A percentile compares a stretch with the other conserved stretches of the same genome.
These are phyloP conservation scores for Setipinna tenuifilis DNA, from an alignment of 2,797 vertebrate species.

Conservation along the genomic window DNA sequence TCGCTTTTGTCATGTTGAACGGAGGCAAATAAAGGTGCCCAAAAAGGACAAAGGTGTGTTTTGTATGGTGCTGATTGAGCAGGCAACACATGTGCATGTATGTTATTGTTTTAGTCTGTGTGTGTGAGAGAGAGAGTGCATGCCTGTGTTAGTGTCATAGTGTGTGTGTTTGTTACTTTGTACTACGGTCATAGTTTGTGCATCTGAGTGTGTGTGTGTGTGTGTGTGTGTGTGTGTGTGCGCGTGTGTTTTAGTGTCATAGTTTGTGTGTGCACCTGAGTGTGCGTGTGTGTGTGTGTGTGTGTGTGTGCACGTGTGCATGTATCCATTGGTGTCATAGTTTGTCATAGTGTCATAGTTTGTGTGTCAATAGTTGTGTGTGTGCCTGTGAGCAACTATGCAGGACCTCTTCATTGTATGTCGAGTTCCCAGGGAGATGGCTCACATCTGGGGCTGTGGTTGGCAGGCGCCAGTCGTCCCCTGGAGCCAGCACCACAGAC, in stretches of 20 bases:
- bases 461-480: conserved; percentile 68
- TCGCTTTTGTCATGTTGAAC: too few relatives aligned
- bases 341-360: too few relatives aligned
- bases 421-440: conserved; percentile 58
- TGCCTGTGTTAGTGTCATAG: too few relatives aligned
- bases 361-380: conserved; percentile 44
- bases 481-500: conserved; percentile 59
- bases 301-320: not conserved
- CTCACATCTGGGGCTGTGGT: conserved; percentile 75
- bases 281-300: not conserved
- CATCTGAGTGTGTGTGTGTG: not conserved
- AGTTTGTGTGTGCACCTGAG: not conserved
- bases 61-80: too few relatives aligned
- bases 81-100: too few relatives aligned
- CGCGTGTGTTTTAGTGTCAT: not conserved
- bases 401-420: not conserved
- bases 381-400: conserved; percentile 37
- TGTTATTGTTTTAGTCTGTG: too few relatives aligned
- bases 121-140: too few relatives aligned
- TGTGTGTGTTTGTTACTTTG: too few relatives aligned
- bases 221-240: not conserved
- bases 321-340: too few relatives aligned
- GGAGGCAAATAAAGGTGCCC: too few relatives aligned
- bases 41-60: too few relatives aligned
- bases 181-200: too few relatives aligned